A percentile compares a stretch with the other conserved stretches of the same genome.
Evolutionary conservation across 2,113 vertebrate genomes (phyloP).

Genomic region (Paramormyrops kingsleyae): DNA sequence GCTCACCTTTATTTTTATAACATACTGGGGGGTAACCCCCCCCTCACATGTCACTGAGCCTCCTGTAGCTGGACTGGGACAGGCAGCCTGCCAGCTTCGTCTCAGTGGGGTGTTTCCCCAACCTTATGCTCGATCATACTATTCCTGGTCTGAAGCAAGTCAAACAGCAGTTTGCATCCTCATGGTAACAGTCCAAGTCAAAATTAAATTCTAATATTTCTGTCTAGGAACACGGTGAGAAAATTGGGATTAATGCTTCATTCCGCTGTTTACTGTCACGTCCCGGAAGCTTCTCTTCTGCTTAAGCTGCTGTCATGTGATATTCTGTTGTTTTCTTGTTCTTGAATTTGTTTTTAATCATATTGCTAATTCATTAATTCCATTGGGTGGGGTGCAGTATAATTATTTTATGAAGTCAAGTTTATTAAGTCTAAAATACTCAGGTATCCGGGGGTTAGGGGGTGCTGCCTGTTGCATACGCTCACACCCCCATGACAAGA

Average conservation of each 20-base stretch:
- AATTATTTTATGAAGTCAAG: background rate
- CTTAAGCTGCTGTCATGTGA: background rate
- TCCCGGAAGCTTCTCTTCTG: background rate
- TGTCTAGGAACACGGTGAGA: background rate
- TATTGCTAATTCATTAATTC: background rate
- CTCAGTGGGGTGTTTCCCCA: background rate
- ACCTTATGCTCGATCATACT: background rate
- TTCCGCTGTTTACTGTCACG: background rate
- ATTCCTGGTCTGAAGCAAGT: background rate
- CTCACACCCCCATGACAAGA: background rate
- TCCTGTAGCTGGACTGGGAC: background rate
- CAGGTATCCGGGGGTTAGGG: background rate
- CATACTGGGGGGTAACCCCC: background rate
- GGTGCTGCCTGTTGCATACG: background rate
- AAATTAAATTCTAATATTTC: background rate
- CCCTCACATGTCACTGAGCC: background rate
- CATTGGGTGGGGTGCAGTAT: background rate
- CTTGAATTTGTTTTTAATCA: background rate
- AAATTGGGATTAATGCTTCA: background rate
- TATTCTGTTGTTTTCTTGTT: background rate
- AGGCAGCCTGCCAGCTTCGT: background rate
- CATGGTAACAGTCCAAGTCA: background rate
- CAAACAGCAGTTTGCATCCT: background rate
- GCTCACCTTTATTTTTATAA: background rate
- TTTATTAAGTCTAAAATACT: background rate